These are phyloP conservation scores for Passer domesticus DNA, from an alignment of 2,113 vertebrate genomes.

Conservation along the genomic window DNA sequence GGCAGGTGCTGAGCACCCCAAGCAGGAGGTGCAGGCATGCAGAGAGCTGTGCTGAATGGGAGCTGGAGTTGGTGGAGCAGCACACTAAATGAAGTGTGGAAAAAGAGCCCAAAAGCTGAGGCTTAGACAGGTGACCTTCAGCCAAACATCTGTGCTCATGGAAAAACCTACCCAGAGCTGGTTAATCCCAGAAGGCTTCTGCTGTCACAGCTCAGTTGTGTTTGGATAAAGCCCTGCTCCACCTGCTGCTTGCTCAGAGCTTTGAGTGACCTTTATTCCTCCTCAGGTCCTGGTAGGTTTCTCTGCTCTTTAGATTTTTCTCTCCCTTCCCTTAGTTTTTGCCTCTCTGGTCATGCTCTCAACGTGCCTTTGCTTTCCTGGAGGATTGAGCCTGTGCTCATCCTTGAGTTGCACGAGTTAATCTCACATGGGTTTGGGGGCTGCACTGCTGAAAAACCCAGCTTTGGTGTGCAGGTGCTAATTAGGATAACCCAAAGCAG, in stretches of 20 bases:
- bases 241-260: slow-evolving; percentile 46
- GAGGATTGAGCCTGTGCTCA: background rate
- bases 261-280: slow-evolving; percentile 30
- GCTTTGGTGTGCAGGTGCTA: background rate
- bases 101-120: background rate
- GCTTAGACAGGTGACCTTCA: slow-evolving; percentile 49
- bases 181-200: slow-evolving; percentile 39
- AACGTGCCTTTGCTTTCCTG: background rate
- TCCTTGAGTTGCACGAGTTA: background rate
- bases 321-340: background rate
- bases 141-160: slow-evolving; percentile 41
- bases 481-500: background rate
- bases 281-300: background rate
- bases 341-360: background rate
- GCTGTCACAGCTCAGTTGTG: background rate
- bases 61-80: background rate
- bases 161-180: slow-evolving; percentile 26
- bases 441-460: background rate
- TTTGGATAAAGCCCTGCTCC: slow-evolving; percentile 32
- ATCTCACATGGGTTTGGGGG: background rate
- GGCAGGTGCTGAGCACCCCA: background rate
- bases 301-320: background rate
- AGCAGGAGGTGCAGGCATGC: background rate
- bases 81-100: background rate
- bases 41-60: background rate